Percentiles rank a stretch among this genome's conserved stretches.
phyloP scores from a whole-genome alignment of 2,797 vertebrate species.

The Somateria mollissima region DNA sequence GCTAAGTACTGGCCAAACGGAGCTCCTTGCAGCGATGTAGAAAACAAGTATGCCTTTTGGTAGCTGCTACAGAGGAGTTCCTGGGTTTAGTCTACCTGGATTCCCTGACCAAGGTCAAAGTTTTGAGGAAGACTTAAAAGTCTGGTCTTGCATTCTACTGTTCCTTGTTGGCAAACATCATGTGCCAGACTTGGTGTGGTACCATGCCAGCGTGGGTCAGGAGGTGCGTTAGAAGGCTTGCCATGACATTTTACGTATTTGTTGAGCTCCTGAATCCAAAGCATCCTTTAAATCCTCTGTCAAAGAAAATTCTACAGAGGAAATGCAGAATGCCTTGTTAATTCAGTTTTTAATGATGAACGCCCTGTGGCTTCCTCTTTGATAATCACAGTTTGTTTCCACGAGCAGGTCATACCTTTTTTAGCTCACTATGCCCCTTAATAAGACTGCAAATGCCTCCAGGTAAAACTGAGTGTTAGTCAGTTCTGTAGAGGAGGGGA shows the following conservation, averaged over 20 bases:
- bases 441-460: slow-evolving; percentile 60
- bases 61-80: background rate
- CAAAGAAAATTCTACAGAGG: slow-evolving; percentile 47
- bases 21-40: background rate
- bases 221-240: slow-evolving; percentile 55
- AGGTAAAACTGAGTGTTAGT: slow-evolving; percentile 54
- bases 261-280: slow-evolving; percentile 35
- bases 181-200: background rate
- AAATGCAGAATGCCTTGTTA: slow-evolving; percentile 67
- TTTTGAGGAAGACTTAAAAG: background rate
- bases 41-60: background rate
- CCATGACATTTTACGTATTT: background rate
- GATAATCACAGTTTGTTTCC: slow-evolving; percentile 67
- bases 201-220: background rate
- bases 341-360: slow-evolving; percentile 73
- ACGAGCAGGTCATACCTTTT: slow-evolving; percentile 43
- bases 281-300: slow-evolving; percentile 49
- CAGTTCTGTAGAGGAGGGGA: slow-evolving; percentile 23
- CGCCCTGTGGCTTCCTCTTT: slow-evolving; percentile 63
- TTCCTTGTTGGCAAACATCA: background rate
- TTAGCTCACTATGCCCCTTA: slow-evolving; percentile 40
- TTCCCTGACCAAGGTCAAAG: background rate
- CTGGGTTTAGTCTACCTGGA: background rate
- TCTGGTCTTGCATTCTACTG: background rate
- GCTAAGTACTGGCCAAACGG: background rate